These are phyloP conservation scores for Mamestra brassicae DNA, from an alignment of 2,888 invertebrate species.

Conservation along the genomic window DNA sequence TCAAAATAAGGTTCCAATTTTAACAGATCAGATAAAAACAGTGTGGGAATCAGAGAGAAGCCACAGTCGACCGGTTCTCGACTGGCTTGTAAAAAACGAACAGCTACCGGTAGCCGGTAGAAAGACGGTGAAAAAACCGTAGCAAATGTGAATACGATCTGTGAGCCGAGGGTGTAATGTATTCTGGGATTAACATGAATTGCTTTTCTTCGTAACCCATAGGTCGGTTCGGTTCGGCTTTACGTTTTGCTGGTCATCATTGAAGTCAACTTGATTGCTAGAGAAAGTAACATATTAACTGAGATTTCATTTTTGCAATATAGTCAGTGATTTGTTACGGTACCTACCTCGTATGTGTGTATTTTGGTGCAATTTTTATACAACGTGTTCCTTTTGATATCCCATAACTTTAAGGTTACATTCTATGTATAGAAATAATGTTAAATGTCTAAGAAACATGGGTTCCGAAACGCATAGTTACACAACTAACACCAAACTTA, in stretches of 20 bases:
- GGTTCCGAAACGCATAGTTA: too few species aligned
- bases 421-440: too few species aligned
- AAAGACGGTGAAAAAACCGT: conserved; percentile 62
- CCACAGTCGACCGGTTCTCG: conserved; percentile 58
- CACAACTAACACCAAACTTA: too few species aligned
- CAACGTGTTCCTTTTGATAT: too few species aligned
- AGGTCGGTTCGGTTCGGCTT: conserved; percentile 18
- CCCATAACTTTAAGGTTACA: too few species aligned
- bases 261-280: conserved; percentile 20
- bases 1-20: conserved; percentile 60
- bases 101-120: conserved; percentile 53
- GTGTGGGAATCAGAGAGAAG: conserved; percentile 61
- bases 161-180: conserved; percentile 56
- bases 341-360: background rate
- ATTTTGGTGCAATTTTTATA: too few species aligned
- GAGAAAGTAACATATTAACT: conserved; percentile 3
- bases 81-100: conserved; percentile 57
- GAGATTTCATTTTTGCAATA: background rate
- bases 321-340: too few species aligned
- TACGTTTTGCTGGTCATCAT: conserved; percentile 46
- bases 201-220: conserved; percentile 48
- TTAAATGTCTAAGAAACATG: too few species aligned
- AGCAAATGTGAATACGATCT: conserved; percentile 59
- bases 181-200: conserved; percentile 63
- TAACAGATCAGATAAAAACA: conserved; percentile 65